Evolutionary conservation across 2,888 invertebrate species (phyloP).

Genomic region (Hylaea fasciaria): DNA sequence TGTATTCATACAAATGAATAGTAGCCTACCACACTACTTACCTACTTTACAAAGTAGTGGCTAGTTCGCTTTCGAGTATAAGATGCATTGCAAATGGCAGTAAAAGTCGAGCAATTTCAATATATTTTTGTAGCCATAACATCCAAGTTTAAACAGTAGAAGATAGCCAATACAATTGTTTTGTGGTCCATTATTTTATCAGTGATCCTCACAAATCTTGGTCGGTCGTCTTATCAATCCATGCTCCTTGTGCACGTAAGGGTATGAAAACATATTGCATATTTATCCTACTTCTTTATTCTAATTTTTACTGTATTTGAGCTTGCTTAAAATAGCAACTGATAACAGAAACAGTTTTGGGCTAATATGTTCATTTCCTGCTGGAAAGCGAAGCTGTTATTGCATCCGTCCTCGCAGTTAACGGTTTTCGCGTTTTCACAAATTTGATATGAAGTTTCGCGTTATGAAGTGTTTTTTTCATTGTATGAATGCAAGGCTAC

Average conservation of each 20-base stretch:
- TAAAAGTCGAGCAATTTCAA: slow-evolving; percentile 49
- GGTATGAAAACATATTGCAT: slow-evolving; percentile 38
- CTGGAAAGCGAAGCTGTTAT: slow-evolving; percentile 41
- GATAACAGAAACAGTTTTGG: slow-evolving; percentile 39
- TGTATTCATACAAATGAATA: too few species aligned
- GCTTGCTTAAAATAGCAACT: slow-evolving; percentile 1
- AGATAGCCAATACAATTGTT: slow-evolving; percentile 53
- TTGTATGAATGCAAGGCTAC: too few species aligned
- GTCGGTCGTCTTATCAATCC: slow-evolving; percentile 63
- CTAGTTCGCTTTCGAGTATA: too few species aligned
- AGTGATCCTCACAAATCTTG: slow-evolving; percentile 73
- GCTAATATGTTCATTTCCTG: slow-evolving; percentile 53
- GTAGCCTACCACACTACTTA: too few species aligned
- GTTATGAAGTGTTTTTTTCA: slow-evolving; percentile 4
- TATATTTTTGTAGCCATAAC: slow-evolving; percentile 61
- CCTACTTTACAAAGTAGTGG: too few species aligned
- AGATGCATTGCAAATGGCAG: slow-evolving; percentile 3
- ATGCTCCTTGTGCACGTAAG: slow-evolving; percentile 62
- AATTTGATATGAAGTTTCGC: slow-evolving; percentile 20
- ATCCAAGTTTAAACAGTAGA: slow-evolving; percentile 66
- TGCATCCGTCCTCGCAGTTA: slow-evolving; percentile 39
- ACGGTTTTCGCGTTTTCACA: slow-evolving; percentile 34
- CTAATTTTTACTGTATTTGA: too few species aligned
- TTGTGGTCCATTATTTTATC: slow-evolving; percentile 62
- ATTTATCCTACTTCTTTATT: background rate